Evolutionary conservation across 2,113 vertebrate species (phyloP), one percentile per base, ranked within the genome.

Genomic region (Neolamprologus toae): DNA sequence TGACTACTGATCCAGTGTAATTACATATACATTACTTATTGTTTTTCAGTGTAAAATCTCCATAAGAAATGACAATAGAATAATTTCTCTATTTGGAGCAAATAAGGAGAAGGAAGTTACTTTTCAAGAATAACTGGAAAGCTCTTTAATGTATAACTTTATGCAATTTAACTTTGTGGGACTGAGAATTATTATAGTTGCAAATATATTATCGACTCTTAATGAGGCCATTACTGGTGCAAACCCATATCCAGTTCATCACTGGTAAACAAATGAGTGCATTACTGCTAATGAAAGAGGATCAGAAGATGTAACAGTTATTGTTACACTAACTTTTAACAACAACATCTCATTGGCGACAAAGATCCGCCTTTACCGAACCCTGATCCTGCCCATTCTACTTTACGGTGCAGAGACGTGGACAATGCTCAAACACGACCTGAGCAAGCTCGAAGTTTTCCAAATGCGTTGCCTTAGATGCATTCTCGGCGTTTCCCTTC

Each of bases 141-240:
- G 6, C 16, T 47, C 63, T 45, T 23, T 73, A 76, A 73, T 2
- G 1, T 71, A 42, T 2, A 6, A 71, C n/a, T 73, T 42, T 26
- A 14, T 73, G 37, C 0, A 4, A 42, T 42, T 42, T 3, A 76
- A 47, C 23, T 47, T 47, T 28, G 14, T 76, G 40, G 5, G 13
- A 42, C 7, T 71, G 66, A 47, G 9, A 78, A 49, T 31, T 49
- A 8, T 76, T 76, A 47, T 49, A 0, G 42, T 47, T 17, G 23
- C 71, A 47, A 12, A 49, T 1, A 76, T 31, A 31, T 31, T 49
- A 76, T 49, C 0, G 3, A 31, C 23, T 49, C 42, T 49, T 49
- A 49, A 78, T 49, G 42, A 49, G 23, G 71, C 40, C 42, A 78
- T 78, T 31, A 78, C 71, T 49, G 71, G 16, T 78, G 42, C 71